A percentile compares a stretch with the other conserved stretches of the same genome.
Evolutionary conservation across 2,797 vertebrate species (phyloP).

Genomic region (Sebastes itinus): DNA sequence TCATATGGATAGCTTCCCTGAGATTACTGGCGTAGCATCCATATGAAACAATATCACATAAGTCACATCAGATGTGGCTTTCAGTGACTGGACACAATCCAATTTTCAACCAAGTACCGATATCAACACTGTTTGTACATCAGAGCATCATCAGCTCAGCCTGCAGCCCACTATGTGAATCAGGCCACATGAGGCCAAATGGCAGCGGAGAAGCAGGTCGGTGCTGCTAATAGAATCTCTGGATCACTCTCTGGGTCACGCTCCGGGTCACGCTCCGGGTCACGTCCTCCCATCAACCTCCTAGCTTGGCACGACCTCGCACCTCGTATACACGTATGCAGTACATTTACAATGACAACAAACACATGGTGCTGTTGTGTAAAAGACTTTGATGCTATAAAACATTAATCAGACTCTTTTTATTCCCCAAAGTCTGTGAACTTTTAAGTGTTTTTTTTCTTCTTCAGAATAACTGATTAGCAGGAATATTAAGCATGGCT

Average conservation of each 20-base stretch:
- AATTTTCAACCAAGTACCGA: neutral
- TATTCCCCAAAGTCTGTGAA: neutral
- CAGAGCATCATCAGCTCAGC: neutral
- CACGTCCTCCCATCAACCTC: constrained; percentile 1
- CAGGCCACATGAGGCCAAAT: constrained; percentile 2
- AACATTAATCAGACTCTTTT: neutral
- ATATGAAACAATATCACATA: neutral
- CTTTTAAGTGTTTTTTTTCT: neutral
- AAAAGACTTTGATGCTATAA: neutral
- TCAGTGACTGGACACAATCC: neutral
- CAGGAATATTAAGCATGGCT: constrained; percentile 11
- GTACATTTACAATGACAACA: neutral
- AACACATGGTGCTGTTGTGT: neutral
- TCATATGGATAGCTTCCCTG: neutral
- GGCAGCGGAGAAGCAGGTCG: constrained; percentile 10
- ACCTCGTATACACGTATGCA: neutral
- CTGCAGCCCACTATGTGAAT: neutral
- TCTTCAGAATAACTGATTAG: constrained; percentile 9
- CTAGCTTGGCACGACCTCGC: constrained; percentile 3
- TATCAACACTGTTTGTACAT: neutral
- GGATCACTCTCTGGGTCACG: constrained; percentile 3
- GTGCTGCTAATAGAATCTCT: constrained; percentile 7
- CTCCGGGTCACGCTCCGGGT: constrained; percentile 8
- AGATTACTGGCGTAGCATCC: neutral
- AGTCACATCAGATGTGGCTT: neutral